Percentiles rank a stretch among this genome's conserved stretches.
Conservation (phyloP, 2,113 vertebrate species). For the Neofelis nebulosa region DNA sequence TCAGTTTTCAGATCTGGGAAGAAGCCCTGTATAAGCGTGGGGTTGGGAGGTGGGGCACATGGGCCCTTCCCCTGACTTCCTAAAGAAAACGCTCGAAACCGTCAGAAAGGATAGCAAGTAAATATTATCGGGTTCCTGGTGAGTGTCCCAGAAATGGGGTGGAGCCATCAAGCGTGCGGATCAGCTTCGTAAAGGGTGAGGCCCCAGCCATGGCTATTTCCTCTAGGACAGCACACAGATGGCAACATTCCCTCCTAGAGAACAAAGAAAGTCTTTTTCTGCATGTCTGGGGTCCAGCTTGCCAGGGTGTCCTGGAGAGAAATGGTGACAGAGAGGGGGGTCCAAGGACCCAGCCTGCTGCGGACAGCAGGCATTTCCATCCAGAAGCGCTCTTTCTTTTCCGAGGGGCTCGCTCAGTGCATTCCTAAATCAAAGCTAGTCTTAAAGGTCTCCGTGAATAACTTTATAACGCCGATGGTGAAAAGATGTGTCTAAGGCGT, state of each 20-base stretch:
- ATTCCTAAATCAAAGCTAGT: neutral
- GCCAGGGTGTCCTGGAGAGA: neutral
- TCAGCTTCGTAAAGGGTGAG: neutral
- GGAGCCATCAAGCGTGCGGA: neutral
- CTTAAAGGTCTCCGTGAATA: neutral
- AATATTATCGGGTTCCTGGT: neutral
- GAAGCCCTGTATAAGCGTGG: neutral
- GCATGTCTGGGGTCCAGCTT: neutral
- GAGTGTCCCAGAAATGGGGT: rapidly evolving
- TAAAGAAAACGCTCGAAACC: neutral
- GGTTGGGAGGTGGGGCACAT: neutral
- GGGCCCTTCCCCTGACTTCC: neutral
- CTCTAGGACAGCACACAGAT: rapidly evolving
- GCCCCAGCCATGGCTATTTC: rapidly evolving
- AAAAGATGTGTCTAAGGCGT: neutral
- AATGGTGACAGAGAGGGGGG: neutral
- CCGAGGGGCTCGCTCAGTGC: rapidly evolving
- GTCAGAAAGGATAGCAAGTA: neutral
- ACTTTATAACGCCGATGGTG: neutral
- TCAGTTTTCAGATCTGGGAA: neutral
- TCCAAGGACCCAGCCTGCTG: neutral
- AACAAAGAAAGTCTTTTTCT: neutral
- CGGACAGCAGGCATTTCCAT: neutral
- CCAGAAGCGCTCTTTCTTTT: neutral
- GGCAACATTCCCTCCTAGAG: neutral